Conservation (phyloP, 2,888 invertebrate genomes). For the Hypercompe scribonia region DNA sequence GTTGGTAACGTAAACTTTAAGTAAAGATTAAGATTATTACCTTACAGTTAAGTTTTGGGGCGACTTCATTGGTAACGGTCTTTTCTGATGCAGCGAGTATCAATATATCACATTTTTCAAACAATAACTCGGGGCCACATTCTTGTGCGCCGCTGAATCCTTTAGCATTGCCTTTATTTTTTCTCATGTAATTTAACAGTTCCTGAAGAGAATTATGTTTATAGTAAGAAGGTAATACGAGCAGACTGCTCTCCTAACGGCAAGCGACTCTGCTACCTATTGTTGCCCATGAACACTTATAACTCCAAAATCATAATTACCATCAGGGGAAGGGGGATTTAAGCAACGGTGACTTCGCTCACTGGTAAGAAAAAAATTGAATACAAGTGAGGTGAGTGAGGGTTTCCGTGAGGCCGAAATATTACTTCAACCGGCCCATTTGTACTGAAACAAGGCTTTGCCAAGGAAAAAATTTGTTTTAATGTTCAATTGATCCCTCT, state of each 20-base stretch:
- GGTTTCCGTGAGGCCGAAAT: too few relatives aligned
- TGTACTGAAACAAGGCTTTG: too few relatives aligned
- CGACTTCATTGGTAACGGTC: slow-evolving; percentile 90
- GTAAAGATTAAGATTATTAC: slow-evolving; percentile 53
- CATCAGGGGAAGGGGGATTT: too few relatives aligned
- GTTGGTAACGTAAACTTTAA: background rate
- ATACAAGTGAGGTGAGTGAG: too few relatives aligned
- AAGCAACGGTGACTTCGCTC: too few relatives aligned
- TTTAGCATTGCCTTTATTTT: slow-evolving; percentile 87
- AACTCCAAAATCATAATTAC: background rate
- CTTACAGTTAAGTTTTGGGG: slow-evolving; percentile 90
- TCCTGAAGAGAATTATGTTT: slow-evolving; percentile 66
- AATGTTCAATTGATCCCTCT: too few relatives aligned
- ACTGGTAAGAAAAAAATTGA: too few relatives aligned
- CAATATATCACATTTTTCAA: slow-evolving; percentile 92
- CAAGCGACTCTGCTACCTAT: background rate
- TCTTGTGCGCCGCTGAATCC: slow-evolving; percentile 89
- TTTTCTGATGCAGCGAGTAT: slow-evolving; percentile 94
- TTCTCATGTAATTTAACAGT: slow-evolving; percentile 71
- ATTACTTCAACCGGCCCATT: too few relatives aligned
- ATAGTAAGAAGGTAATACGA: slow-evolving; percentile 31
- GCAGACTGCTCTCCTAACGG: too few relatives aligned
- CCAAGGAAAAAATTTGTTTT: too few relatives aligned
- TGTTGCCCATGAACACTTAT: background rate
- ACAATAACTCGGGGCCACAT: slow-evolving; percentile 88